Evolutionary conservation across 2,888 invertebrate genomes (phyloP), one percentile per base, ranked within the genome.

Genomic region (Thymelicus lineola): DNA sequence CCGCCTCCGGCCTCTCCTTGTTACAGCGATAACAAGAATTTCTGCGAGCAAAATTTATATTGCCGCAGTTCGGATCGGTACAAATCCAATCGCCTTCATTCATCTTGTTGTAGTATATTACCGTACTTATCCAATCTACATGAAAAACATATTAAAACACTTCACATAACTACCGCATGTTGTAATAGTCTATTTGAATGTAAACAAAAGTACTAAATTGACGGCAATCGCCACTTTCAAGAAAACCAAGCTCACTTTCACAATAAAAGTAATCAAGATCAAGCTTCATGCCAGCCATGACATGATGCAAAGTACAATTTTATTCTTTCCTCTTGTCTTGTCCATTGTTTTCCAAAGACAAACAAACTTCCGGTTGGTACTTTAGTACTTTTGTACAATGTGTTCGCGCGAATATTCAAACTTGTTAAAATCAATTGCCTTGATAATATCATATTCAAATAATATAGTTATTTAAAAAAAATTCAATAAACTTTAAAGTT

Each of bases 41-140:
- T 79, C 99, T 95, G 74, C 98, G 95, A 42, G 98, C 98, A 94
- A 99, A 99, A 94, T 99, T 99, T 68, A 98, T 95, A 95, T 99
- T 99, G 77, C 96, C 97, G 94, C 99, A 99, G 83, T 96, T 94
- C 61, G 94, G 80, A 83, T 96, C 96, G 71, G 90, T 90, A 82
- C 96, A 96, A 77, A 95, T 94, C 96, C 96, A 96, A 82, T 96
- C 96, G 73, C 91, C 96, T 82, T 93, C 93, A 87, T 93, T 93
- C 93, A 93, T 93, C 87, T 90, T 93, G 89, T 80, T 80, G 75
- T 77, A 72, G 76, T 77, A 76, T 71, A 42, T 79, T 76, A 68
- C n/a, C n/a, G n/a, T 66, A 70, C 78, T 77, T 79, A 76, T 77
- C 79, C 77, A 74, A 74, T 78, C 80, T 73, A 79, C 65, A 42